Evolutionary conservation across 2,888 invertebrate genomes (phyloP).

Genomic region (Hydroisotoma schaefferi): DNA sequence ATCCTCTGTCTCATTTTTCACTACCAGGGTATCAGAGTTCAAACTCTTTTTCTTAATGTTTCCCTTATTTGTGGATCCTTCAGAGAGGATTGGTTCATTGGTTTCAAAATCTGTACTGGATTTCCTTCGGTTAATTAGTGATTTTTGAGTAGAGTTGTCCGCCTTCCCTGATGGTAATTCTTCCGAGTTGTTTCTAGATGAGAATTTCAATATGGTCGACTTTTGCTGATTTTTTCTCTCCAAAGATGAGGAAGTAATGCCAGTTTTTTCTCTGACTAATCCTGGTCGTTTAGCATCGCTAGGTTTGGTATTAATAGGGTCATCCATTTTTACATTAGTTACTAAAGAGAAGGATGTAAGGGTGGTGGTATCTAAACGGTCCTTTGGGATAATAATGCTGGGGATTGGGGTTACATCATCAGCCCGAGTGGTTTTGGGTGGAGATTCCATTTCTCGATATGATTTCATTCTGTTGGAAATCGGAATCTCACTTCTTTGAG

Average conservation of each 20-base stretch:
- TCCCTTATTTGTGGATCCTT: neutral
- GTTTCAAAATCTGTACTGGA: too few species aligned
- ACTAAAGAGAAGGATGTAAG: neutral
- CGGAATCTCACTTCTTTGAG: constrained; percentile 32
- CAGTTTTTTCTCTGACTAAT: neutral
- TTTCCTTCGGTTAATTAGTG: too few species aligned
- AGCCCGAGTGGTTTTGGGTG: constrained; percentile 17
- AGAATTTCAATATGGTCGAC: neutral
- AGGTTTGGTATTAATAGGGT: too few species aligned
- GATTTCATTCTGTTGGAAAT: constrained; percentile 31
- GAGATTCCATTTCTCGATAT: constrained; percentile 25
- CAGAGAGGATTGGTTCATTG: neutral
- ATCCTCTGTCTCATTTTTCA: constrained; percentile 4
- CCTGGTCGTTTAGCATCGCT: neutral
- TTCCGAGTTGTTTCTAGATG: constrained; percentile 14
- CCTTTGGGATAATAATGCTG: too few species aligned
- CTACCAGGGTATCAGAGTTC: neutral
- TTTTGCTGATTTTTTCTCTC: neutral
- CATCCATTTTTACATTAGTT: too few species aligned
- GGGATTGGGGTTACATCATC: neutral
- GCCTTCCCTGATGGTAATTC: neutral
- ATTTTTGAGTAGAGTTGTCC: too few species aligned
- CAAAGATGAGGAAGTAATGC: neutral
- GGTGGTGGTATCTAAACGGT: neutral
- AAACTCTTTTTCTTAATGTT: constrained; percentile 25